A percentile compares a stretch with the other conserved stretches of the same genome.
Evolutionary conservation across 2,888 invertebrate species (phyloP).

Genomic region (Beris morrisii): DNA sequence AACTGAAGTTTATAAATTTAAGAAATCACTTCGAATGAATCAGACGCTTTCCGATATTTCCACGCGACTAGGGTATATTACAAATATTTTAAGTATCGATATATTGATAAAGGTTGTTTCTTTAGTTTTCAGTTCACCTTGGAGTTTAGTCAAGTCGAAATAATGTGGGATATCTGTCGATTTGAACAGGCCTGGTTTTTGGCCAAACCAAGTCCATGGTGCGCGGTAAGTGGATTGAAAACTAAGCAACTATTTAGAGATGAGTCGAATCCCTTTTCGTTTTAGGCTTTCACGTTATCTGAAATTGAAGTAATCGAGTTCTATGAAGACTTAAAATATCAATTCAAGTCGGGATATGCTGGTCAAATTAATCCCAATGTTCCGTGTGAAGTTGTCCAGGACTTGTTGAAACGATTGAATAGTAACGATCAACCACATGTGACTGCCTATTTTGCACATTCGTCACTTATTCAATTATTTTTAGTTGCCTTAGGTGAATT

Average conservation of each 20-base stretch:
- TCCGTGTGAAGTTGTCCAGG: conserved; percentile 73
- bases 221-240: conserved; percentile 60
- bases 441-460: conserved; percentile 69
- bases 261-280: conserved; percentile 10
- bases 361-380: conserved; percentile 65
- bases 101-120: not conserved
- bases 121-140: conserved; percentile 25
- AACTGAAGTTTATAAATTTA: conserved; percentile 50
- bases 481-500: conserved; percentile 61
- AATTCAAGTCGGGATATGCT: conserved; percentile 75
- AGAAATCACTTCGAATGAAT: conserved; percentile 46
- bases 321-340: conserved; percentile 73
- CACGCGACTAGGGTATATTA: conserved; percentile 58
- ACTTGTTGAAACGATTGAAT: conserved; percentile 71
- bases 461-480: conserved; percentile 64
- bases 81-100: not conserved
- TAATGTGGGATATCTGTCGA: conserved; percentile 79
- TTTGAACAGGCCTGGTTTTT: conserved; percentile 80
- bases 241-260: not conserved
- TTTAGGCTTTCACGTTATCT: conserved; percentile 68
- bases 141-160: conserved; percentile 38
- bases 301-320: conserved; percentile 77
- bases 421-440: conserved; percentile 62
- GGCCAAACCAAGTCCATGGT: conserved; percentile 72
- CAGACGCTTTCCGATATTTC: conserved; percentile 59